These are phyloP conservation scores for Castor canadensis DNA, from an alignment of 2,113 vertebrate species.

Conservation along the genomic window DNA sequence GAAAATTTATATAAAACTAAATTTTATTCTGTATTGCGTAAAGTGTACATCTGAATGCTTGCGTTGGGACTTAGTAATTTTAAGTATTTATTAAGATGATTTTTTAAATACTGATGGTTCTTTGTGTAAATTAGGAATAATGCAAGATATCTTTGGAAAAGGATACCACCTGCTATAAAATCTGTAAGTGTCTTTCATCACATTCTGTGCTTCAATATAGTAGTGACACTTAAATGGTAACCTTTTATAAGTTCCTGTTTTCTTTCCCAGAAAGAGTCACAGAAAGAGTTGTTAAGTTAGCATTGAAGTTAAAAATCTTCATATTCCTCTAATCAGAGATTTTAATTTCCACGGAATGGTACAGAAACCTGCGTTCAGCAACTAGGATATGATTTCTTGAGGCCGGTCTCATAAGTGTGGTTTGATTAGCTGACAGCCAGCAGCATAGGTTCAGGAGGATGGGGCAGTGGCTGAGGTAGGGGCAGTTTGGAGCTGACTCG, in stretches of 20 bases:
- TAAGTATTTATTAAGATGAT: background rate
- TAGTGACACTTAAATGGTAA: background rate
- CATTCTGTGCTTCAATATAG: background rate
- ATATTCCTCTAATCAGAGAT: background rate
- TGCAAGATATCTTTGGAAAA: conserved; percentile 97
- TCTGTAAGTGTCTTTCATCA: conserved; percentile 87
- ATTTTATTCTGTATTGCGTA: background rate
- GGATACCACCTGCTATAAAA: conserved; percentile 94
- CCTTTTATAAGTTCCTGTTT: background rate
- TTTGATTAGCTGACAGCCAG: background rate
- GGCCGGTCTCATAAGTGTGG: background rate
- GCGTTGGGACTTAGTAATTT: background rate
- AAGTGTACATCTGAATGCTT: background rate
- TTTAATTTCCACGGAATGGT: background rate
- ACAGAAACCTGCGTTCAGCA: background rate
- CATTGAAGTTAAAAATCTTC: background rate
- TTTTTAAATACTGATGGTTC: conserved; percentile 8
- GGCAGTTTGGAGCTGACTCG: background rate
- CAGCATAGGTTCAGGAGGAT: background rate
- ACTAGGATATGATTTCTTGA: background rate
- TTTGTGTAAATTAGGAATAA: conserved; percentile 91
- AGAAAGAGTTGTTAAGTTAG: background rate
- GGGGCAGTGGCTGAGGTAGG: background rate
- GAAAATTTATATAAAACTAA: background rate
- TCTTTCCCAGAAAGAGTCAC: background rate